phyloP scores from a whole-genome alignment of 2,797 vertebrate genomes.

The Periparus ater region DNA sequence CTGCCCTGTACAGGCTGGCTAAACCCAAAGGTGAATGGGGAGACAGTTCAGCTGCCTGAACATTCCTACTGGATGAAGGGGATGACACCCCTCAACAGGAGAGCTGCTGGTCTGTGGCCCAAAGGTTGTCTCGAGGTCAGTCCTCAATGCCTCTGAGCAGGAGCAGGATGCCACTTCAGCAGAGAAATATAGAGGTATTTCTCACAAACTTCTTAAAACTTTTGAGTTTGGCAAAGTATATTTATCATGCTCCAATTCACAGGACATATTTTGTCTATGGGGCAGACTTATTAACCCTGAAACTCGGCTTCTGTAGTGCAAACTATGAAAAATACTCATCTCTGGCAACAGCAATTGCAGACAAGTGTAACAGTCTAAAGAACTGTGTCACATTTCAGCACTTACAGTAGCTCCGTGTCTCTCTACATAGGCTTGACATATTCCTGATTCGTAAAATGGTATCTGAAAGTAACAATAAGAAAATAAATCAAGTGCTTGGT shows the following conservation, averaged over 20 bases:
- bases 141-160: not conserved
- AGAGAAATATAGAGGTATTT: not conserved
- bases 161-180: not conserved
- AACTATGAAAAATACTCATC: not conserved
- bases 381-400: slow-evolving; percentile 11
- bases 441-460: slow-evolving; percentile 81
- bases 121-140: not conserved
- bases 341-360: not conserved
- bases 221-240: not conserved
- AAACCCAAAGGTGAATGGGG: not conserved
- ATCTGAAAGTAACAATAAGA: slow-evolving; percentile 74
- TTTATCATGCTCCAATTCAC: not conserved
- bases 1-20: not conserved
- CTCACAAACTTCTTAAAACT: not conserved
- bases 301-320: not conserved
- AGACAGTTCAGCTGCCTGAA: not conserved
- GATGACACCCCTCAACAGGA: not conserved
- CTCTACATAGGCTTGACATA: slow-evolving; percentile 79
- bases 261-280: not conserved
- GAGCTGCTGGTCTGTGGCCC: not conserved
- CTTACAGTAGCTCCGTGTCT: slow-evolving; percentile 82
- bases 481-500: not conserved
- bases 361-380: not conserved
- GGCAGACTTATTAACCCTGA: not conserved
- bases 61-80: fast-evolving